Evolutionary conservation across 2,113 vertebrate species (phyloP), one percentile per base, ranked within the genome.

Genomic region (Gobio gobio): DNA sequence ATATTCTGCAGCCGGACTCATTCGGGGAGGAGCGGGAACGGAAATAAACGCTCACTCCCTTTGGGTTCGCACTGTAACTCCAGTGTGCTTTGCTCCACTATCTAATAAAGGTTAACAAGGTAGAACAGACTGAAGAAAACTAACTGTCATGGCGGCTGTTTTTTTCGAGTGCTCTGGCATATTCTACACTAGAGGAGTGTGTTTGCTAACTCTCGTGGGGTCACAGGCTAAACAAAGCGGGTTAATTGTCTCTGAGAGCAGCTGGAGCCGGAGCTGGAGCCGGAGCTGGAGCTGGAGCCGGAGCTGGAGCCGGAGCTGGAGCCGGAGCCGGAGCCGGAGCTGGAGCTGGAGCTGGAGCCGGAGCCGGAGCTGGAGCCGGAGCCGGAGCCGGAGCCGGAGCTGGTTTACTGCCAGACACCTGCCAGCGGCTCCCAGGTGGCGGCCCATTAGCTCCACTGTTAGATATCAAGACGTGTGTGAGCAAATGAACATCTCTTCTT

Each of bases 361-460:
- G 1, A 29, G 29, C 29, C 2, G 29, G 29, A 29, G 29, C 29
- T 29, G 85, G n/a, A n/a, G n/a, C n/a, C n/a, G 29, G 1, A 29
- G 29, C 29, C 2, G 29, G 29, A 29, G 29, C 29, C n/a, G 29
- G 1, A 29, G 29, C 29, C 2, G 29, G 29, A 29, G 29, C 29
- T 29, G 85, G n/a, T 87, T 78, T 83, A 75, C 82, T 54, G 84
- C 76, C 66, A 84, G 86, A 90, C 91, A 94, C 85, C 88, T 92
- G 90, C 86, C 77, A 76, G 26, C 45, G n/a, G 70, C 24, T 73
- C 63, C 80, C 81, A 79, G 49, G 10, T 4, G 72, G 26, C 24
- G 59, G 13, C 33, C 68, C 26, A 43, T 58, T 47, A 70, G 54
- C 22, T 78, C 12, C 54, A 45, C 58, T 26, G 22, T 26, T 63